These are phyloP conservation scores for Dryas iulia DNA, from an alignment of 1,140 invertebrate species.

Conservation along the genomic window DNA sequence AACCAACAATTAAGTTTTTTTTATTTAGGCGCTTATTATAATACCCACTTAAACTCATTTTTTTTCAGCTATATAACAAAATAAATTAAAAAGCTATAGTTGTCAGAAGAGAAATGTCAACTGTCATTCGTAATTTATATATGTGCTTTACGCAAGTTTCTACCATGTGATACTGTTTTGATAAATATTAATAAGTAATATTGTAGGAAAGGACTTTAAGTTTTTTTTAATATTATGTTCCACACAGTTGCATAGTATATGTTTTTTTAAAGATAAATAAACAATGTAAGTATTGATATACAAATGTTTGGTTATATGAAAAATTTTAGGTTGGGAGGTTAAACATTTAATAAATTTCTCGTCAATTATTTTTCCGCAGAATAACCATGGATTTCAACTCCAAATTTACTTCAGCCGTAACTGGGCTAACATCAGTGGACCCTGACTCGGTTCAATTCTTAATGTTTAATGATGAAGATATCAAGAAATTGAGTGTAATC, in stretches of 20 bases:
- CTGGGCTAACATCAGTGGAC: slow-evolving; percentile 64
- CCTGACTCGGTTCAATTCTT: slow-evolving; percentile 83
- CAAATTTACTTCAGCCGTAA: slow-evolving; percentile 43
- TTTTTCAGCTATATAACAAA: no score
- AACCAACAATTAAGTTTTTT: no score
- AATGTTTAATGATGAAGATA: slow-evolving; percentile 89
- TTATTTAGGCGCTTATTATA: no score
- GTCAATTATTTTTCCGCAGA: not conserved
- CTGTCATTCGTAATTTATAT: not conserved
- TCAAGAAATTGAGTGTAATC: slow-evolving; percentile 92
- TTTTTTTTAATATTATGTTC: no score
- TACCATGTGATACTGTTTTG: slow-evolving; percentile 9
- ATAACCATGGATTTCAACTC: slow-evolving; percentile 53
- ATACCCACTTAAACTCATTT: no score
- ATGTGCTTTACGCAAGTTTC: not conserved
- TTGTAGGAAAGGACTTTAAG: not conserved
- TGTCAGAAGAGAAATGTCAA: slow-evolving; percentile 5
- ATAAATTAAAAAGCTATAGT: no score
- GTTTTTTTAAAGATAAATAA: not conserved
- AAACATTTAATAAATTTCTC: not conserved
- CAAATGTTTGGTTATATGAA: not conserved
- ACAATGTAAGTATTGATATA: not conserved
- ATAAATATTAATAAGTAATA: not conserved
- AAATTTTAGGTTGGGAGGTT: not conserved
- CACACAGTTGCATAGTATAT: not conserved